Evolutionary conservation across 2,797 vertebrate genomes (phyloP).

Genomic region (Manis javanica): DNA sequence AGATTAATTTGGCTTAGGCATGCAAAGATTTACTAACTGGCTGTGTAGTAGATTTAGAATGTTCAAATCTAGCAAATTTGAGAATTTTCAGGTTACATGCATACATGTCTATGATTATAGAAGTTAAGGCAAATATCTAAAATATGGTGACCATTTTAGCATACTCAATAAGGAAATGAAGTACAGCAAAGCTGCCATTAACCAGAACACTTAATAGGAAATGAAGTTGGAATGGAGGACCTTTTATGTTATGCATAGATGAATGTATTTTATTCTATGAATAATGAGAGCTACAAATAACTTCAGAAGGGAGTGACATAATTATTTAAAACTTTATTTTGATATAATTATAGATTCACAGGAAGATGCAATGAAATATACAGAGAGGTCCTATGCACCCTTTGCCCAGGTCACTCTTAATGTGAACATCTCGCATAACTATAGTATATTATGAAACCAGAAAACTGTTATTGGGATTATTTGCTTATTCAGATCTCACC

Average conservation of each 20-base stretch:
- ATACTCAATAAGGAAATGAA: background rate
- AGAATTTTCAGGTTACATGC: background rate
- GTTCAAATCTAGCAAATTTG: background rate
- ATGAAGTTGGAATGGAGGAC: background rate
- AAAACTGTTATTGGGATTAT: background rate
- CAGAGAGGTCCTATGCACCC: background rate
- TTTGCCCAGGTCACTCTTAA: background rate
- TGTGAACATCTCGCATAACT: background rate
- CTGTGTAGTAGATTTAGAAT: background rate
- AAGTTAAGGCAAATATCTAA: background rate
- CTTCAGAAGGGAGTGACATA: background rate
- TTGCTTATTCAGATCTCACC: background rate
- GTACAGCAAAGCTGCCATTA: background rate
- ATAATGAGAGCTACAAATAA: background rate
- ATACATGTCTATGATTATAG: background rate
- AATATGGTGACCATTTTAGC: background rate
- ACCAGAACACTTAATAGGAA: background rate
- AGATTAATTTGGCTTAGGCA: background rate
- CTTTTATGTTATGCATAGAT: background rate
- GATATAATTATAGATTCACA: background rate
- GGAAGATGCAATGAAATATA: background rate
- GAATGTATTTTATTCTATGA: background rate
- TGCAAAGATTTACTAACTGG: background rate
- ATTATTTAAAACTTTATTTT: constrained; percentile 1
- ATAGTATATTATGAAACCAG: background rate